Conservation (phyloP, 2,888 invertebrate species). For the Hyposoter dolosus region DNA sequence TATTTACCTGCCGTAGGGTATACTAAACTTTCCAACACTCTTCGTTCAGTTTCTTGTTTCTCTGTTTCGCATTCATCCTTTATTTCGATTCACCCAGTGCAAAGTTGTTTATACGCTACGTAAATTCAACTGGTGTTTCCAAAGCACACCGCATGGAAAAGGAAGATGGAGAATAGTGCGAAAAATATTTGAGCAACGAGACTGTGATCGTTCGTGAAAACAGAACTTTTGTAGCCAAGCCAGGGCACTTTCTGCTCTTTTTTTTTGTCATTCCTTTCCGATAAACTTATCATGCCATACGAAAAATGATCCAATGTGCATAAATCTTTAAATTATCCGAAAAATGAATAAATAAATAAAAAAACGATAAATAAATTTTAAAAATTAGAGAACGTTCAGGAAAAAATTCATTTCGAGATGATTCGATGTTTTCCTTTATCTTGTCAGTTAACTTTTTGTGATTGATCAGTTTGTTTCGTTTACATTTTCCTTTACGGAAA, state of each 20-base stretch:
- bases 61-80: constrained; percentile 31
- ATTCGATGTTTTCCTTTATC: too few species aligned
- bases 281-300: not conserved
- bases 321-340: not conserved
- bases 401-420: too few species aligned
- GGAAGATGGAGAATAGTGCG: not conserved
- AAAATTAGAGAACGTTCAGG: not conserved
- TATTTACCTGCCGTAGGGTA: not conserved
- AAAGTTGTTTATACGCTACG: constrained; percentile 48
- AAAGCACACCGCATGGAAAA: not conserved
- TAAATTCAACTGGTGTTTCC: constrained; percentile 31
- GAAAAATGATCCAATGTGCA: constrained; percentile 4
- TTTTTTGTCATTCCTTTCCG: not conserved
- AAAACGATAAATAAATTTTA: not conserved
- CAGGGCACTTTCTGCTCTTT: not conserved
- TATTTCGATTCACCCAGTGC: constrained; percentile 30
- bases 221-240: constrained; percentile 37
- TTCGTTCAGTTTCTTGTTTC: constrained; percentile 13
- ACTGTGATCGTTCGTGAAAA: constrained; percentile 44
- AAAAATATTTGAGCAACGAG: constrained; percentile 21
- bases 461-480: too few species aligned
- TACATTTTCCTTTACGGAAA: not conserved
- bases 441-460: too few species aligned
- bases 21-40: constrained; percentile 24
- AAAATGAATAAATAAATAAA: too few species aligned